phyloP scores from a whole-genome alignment of 2,888 invertebrate species.

The Celastrina argiolus region DNA sequence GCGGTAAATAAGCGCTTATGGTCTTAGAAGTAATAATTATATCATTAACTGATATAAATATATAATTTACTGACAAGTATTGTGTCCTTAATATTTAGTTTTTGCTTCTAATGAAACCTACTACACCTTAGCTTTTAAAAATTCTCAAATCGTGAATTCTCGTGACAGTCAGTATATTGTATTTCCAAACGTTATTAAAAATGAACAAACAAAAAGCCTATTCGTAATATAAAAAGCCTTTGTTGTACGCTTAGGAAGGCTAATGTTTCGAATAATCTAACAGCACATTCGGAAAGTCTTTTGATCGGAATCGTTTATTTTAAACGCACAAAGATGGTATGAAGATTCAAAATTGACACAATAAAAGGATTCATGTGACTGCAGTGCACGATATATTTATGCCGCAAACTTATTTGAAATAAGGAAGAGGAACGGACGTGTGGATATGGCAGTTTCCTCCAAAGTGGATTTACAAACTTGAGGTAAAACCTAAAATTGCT shows the following conservation, averaged over 20 bases:
- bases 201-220: background rate
- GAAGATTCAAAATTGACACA: background rate
- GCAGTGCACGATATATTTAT: background rate
- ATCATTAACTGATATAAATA: no score
- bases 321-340: background rate
- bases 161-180: background rate
- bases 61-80: no score
- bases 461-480: constrained; percentile 25
- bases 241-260: constrained; percentile 25
- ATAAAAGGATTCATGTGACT: background rate
- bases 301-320: background rate
- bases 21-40: no score
- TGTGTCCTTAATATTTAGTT: no score
- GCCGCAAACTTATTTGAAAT: constrained; percentile 11
- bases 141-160: background rate
- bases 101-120: no score
- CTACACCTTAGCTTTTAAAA: no score
- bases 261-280: no score
- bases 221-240: constrained; percentile 7
- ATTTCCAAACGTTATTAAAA: background rate
- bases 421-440: constrained; percentile 1
- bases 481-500: constrained; percentile 21
- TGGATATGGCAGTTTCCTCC: constrained; percentile 23
- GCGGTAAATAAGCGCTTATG: no score
- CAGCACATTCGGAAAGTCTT: no score